These are phyloP conservation scores for Microcebus jonahi DNA, from an alignment of 2,113 vertebrate species.

Conservation along the genomic window DNA sequence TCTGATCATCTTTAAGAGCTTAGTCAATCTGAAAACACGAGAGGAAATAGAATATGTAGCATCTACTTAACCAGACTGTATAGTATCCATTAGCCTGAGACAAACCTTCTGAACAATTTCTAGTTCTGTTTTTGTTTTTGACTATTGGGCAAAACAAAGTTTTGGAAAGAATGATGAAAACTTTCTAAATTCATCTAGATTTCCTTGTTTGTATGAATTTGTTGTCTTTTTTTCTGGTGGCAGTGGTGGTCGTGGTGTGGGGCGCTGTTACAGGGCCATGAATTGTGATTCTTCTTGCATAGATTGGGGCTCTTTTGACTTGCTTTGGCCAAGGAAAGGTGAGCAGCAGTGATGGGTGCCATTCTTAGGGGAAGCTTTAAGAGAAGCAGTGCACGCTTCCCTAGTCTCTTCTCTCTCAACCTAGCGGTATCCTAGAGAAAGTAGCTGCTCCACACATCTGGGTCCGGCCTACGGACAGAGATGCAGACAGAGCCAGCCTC, in stretches of 20 bases:
- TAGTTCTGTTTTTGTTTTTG: background rate
- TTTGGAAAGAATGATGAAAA: background rate
- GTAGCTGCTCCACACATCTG: background rate
- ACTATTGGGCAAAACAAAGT: background rate
- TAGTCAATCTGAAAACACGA: slow-evolving; percentile 9
- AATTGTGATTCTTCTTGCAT: background rate
- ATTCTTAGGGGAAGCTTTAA: background rate
- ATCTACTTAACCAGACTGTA: background rate
- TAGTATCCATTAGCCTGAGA: background rate
- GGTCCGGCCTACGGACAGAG: background rate
- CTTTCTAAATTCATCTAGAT: background rate
- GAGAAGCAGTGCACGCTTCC: background rate
- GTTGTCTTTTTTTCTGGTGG: background rate
- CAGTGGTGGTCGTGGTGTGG: background rate
- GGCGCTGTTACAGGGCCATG: background rate
- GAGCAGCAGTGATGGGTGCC: background rate
- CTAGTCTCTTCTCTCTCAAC: background rate
- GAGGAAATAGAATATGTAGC: background rate
- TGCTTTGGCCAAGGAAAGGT: background rate
- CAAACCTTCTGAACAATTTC: background rate
- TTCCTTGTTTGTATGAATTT: background rate
- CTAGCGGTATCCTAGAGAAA: background rate
- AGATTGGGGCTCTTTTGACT: background rate
- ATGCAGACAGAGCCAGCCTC: background rate
- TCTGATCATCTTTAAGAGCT: background rate